phyloP scores from a whole-genome alignment of 2,888 invertebrate species.

The Dermolepida albohirtum region DNA sequence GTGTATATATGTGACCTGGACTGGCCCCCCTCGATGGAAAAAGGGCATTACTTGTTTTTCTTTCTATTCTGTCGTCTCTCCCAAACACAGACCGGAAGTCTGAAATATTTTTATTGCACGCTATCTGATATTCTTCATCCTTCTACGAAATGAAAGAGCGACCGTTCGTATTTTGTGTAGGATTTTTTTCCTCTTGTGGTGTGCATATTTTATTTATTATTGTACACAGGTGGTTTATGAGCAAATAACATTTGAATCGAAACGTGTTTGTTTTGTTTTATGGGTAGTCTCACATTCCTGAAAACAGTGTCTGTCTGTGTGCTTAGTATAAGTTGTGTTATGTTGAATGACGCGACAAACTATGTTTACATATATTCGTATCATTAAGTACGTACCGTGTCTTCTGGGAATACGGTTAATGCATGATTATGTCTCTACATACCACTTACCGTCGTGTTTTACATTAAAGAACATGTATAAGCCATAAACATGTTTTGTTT shows the following conservation, averaged over 20 bases:
- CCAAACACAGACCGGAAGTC: constrained; percentile 30
- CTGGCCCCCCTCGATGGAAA: constrained; percentile 16
- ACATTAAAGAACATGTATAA: too few species aligned
- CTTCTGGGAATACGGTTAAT: too few species aligned
- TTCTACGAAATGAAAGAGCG: constrained; percentile 30
- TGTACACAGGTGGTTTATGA: constrained; percentile 27
- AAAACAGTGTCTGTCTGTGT: not conserved
- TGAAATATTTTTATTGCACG: constrained; percentile 37
- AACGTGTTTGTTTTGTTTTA: constrained; percentile 35
- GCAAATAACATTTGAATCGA: constrained; percentile 34
- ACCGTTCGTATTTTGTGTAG: constrained; percentile 31
- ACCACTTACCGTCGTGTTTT: too few species aligned
- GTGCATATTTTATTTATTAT: constrained; percentile 31
- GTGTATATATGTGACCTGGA: not conserved
- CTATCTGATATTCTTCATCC: constrained; percentile 39
- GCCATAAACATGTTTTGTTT: too few species aligned
- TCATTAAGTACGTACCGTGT: too few species aligned
- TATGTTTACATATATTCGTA: too few species aligned
- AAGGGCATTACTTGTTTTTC: constrained; percentile 25
- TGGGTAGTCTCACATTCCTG: constrained; percentile 18
- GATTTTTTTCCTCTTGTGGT: constrained; percentile 17
- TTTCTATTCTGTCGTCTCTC: constrained; percentile 16
- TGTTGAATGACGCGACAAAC: too few species aligned
- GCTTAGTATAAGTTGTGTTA: not conserved
- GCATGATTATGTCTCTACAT: too few species aligned